phyloP scores from a whole-genome alignment of 2,797 vertebrate genomes.

The Telmatherina bonti region DNA sequence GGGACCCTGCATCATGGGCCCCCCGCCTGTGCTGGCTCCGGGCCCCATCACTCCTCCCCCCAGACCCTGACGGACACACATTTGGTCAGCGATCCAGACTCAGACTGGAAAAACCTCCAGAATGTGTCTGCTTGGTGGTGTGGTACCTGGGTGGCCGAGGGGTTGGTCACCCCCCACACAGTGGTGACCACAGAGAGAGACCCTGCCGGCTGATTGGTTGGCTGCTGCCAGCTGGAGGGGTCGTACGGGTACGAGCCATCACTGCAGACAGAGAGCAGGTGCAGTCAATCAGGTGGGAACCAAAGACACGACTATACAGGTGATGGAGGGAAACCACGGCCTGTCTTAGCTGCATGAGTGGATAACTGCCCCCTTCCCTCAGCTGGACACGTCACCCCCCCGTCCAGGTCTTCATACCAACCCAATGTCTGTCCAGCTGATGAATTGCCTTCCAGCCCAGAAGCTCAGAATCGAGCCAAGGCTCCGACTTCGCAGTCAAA shows the following conservation, averaged over 20 bases:
- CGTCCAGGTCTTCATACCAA: too few relatives aligned
- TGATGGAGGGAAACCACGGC: too few relatives aligned
- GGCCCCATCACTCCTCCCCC: constrained; percentile 92
- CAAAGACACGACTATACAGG: too few relatives aligned
- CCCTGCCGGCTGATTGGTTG: constrained; percentile 89
- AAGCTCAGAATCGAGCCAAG: too few relatives aligned
- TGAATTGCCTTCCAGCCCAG: too few relatives aligned
- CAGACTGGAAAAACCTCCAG: background rate
- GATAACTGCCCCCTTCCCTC: too few relatives aligned
- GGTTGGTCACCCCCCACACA: constrained; percentile 93
- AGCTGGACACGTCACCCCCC: too few relatives aligned
- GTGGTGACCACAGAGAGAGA: constrained; percentile 95
- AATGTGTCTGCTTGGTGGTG: background rate
- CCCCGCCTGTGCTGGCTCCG: constrained; percentile 83
- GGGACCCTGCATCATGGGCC: constrained; percentile 87
- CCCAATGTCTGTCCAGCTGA: too few relatives aligned
- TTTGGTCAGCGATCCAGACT: background rate
- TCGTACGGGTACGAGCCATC: constrained; percentile 92
- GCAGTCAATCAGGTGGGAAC: background rate
- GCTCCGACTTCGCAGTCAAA: too few relatives aligned
- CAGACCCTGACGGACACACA: constrained; percentile 80
- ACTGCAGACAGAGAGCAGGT: constrained; percentile 66
- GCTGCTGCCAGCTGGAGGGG: constrained; percentile 87
- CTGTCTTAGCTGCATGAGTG: too few relatives aligned
- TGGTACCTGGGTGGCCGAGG: constrained; percentile 91